phyloP scores from a whole-genome alignment of 2,113 vertebrate genomes.

The Natator depressus region DNA sequence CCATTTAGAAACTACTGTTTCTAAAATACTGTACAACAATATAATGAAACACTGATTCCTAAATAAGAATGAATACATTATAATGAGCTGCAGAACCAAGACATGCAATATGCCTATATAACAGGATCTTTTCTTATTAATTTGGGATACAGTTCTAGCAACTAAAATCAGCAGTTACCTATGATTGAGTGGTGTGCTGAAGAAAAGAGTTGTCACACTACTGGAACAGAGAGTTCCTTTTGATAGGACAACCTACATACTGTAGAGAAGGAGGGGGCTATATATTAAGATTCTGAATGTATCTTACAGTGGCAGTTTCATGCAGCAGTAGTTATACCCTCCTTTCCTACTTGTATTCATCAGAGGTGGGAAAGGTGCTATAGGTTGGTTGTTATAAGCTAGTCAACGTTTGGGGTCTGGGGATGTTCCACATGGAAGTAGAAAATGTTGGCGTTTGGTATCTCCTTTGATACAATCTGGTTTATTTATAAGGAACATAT shows the following conservation, averaged over 20 bases:
- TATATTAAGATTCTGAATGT: background rate
- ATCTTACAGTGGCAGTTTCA: background rate
- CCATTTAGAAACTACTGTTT: background rate
- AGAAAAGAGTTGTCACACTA: background rate
- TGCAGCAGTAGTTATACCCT: background rate
- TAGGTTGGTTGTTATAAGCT: no score
- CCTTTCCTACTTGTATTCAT: background rate
- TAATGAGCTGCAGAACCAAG: slow-evolving; percentile 34
- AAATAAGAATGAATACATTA: background rate
- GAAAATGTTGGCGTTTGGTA: background rate
- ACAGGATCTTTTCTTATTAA: slow-evolving; percentile 25
- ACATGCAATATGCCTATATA: background rate
- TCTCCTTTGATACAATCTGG: background rate
- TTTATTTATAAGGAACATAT: background rate
- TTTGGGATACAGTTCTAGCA: background rate
- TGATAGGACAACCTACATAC: background rate
- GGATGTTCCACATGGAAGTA: background rate
- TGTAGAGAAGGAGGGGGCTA: background rate
- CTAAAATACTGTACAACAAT: background rate
- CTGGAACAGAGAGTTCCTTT: background rate
- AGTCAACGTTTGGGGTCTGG: background rate
- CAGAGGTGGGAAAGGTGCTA: background rate
- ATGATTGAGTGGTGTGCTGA: background rate
- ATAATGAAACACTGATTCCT: background rate
- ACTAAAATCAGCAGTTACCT: background rate